phyloP scores from a whole-genome alignment of 2,888 invertebrate species.

The Antheraea assamensis region DNA sequence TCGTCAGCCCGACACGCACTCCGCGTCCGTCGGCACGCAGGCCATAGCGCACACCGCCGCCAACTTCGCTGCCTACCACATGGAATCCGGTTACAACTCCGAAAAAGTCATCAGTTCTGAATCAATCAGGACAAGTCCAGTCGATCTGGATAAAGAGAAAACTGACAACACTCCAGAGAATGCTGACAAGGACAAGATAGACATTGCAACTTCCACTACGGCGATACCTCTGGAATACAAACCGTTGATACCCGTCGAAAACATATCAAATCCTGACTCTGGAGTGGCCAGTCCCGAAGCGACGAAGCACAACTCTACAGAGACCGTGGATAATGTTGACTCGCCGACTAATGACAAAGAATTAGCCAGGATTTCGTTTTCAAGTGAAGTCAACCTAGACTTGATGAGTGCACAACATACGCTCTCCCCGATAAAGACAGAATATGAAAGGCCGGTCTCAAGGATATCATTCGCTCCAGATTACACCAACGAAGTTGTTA shows the following conservation, averaged over 20 bases:
- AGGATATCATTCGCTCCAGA: slow-evolving; percentile 67
- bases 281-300: slow-evolving; percentile 82
- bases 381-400: slow-evolving; percentile 82
- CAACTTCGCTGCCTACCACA: slow-evolving; percentile 76
- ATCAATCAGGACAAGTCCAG: slow-evolving; percentile 74
- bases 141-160: slow-evolving; percentile 79
- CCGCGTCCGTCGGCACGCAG: slow-evolving; percentile 54
- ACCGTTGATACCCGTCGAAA: slow-evolving; percentile 66
- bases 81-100: slow-evolving; percentile 87
- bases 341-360: slow-evolving; percentile 73
- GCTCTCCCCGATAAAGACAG: slow-evolving; percentile 60
- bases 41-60: slow-evolving; percentile 68
- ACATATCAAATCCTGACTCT: slow-evolving; percentile 76
- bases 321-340: slow-evolving; percentile 75
- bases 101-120: slow-evolving; percentile 74
- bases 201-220: slow-evolving; percentile 66
- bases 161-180: slow-evolving; percentile 81
- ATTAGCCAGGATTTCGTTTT: slow-evolving; percentile 72
- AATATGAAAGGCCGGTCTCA: slow-evolving; percentile 66
- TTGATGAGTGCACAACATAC: slow-evolving; percentile 77
- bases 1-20: slow-evolving; percentile 52
- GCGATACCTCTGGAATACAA: slow-evolving; percentile 68
- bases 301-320: slow-evolving; percentile 81
- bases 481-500: slow-evolving; percentile 68
- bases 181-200: slow-evolving; percentile 80